These are phyloP conservation scores for Corydoras sp. DNA, from an alignment of 2,113 vertebrate species.

Conservation along the genomic window DNA sequence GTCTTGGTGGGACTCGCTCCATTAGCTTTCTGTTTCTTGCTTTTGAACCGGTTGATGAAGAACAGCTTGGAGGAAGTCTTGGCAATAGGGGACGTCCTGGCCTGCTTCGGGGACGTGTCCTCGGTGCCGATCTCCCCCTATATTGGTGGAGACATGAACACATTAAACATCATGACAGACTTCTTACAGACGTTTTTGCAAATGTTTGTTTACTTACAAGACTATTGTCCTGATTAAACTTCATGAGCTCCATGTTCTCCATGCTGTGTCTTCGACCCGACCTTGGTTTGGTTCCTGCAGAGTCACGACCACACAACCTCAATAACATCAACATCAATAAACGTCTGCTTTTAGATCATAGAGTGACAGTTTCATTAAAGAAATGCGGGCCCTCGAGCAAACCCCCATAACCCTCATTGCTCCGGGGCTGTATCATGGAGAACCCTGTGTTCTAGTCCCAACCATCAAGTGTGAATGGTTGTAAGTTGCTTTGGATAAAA, in stretches of 20 bases:
- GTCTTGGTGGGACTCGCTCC: constrained; percentile 59
- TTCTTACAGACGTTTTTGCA: background rate
- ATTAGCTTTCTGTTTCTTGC: constrained; percentile 78
- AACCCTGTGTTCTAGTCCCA: no score
- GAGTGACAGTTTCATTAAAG: no score
- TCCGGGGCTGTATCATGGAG: no score
- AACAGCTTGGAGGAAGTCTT: constrained; percentile 87
- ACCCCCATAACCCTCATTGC: no score
- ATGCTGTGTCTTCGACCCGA: constrained; percentile 68
- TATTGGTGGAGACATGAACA: background rate
- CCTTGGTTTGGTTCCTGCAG: constrained; percentile 68
- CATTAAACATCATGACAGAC: constrained; percentile 4
- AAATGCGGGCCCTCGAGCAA: no score
- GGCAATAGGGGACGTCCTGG: constrained; percentile 71
- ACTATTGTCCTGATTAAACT: constrained; percentile 72
- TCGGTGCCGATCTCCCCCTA: constrained; percentile 47
- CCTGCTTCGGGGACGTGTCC: constrained; percentile 74
- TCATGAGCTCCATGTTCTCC: constrained; percentile 82
- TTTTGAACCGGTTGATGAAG: constrained; percentile 82
- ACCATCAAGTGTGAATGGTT: no score
- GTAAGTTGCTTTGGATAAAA: no score
- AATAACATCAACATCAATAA: no score
- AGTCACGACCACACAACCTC: background rate
- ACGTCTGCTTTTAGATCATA: no score
- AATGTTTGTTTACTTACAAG: constrained; percentile 22